Conservation (phyloP, 2,113 vertebrate species). For the Equus przewalskii region DNA sequence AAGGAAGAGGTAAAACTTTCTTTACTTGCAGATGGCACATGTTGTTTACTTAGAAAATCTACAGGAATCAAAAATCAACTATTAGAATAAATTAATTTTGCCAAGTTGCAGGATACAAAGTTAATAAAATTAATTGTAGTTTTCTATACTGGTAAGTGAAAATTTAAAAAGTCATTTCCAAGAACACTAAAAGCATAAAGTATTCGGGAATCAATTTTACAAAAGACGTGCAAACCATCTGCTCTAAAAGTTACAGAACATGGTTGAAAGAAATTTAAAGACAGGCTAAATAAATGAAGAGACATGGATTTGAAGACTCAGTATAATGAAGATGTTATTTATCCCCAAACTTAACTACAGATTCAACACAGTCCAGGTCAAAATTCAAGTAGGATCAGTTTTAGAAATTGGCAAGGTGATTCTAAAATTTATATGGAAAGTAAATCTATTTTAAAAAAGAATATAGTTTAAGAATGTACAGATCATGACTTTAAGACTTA, state of each 20-base stretch:
- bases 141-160: not conserved
- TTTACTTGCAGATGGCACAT: not conserved
- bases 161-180: not conserved
- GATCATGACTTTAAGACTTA: not conserved
- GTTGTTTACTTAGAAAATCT: not conserved
- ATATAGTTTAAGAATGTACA: not conserved
- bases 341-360: not conserved
- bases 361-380: not conserved
- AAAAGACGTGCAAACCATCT: conserved; percentile 32
- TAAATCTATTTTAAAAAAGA: conserved; percentile 14
- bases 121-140: not conserved
- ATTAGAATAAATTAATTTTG: not conserved
- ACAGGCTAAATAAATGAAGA: not conserved
- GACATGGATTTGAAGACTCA: not conserved
- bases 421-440: conserved; percentile 5
- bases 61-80: conserved; percentile 1
- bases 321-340: conserved; percentile 24
- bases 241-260: conserved; percentile 30
- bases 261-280: conserved; percentile 40
- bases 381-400: conserved; percentile 1
- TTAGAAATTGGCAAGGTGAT: conserved; percentile 9
- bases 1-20: not conserved
- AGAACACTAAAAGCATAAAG: not conserved
- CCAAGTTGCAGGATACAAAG: not conserved
- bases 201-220: conserved; percentile 9